phyloP scores from a whole-genome alignment of 2,113 vertebrate genomes.

The Dipodomys spectabilis region DNA sequence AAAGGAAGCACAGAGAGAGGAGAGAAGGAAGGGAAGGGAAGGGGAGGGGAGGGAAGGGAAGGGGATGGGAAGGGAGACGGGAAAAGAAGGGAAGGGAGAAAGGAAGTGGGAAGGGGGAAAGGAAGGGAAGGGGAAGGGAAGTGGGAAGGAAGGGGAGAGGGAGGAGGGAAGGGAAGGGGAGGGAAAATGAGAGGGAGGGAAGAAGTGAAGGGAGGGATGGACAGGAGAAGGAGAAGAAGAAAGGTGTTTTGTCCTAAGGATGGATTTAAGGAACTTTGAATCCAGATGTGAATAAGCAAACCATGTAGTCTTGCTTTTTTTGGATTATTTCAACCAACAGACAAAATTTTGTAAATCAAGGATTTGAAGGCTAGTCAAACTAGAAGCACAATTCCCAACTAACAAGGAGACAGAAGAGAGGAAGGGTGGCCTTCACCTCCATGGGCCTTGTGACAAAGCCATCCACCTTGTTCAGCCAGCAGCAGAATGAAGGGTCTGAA shows the following conservation, averaged over 20 bases:
- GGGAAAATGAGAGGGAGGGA: accelerated
- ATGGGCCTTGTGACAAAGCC: not conserved
- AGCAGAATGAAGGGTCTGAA: too few species aligned
- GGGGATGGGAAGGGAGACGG: not conserved
- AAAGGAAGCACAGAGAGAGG: not conserved
- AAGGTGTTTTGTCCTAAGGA: not conserved
- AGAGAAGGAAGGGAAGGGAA: not conserved
- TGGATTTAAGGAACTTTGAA: not conserved
- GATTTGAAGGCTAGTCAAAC: not conserved
- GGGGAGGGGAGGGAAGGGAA: too few species aligned
- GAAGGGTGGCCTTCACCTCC: not conserved
- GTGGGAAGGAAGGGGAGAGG: too few species aligned
- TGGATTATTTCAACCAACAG: not conserved
- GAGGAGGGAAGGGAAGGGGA: too few species aligned
- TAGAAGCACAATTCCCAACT: not conserved
- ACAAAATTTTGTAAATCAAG: not conserved
- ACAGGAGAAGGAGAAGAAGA: too few species aligned
- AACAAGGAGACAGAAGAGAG: not conserved
- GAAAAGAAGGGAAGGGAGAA: not conserved
- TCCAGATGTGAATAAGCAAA: not conserved
- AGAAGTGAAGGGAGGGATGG: accelerated
- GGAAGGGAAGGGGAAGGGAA: not conserved
- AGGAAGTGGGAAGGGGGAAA: not conserved
- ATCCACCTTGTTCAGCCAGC: not conserved
- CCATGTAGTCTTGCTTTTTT: not conserved